Conservation (phyloP, 35 echinoderm and acorn worm genomes). For the Chiridota heheva region DNA sequence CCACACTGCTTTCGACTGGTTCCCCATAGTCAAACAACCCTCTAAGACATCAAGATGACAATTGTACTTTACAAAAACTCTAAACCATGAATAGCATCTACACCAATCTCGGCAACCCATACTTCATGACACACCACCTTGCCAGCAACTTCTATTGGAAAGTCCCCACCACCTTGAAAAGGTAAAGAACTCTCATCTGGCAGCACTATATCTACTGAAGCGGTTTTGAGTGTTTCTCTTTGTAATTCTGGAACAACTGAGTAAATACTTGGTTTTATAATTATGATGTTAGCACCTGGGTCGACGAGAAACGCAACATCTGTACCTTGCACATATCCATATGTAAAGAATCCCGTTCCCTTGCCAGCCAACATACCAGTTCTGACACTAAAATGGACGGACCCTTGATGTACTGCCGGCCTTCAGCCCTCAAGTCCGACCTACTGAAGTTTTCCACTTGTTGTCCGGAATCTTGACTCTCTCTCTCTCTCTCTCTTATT, state of each 20-base stretch:
- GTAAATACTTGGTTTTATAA: neutral
- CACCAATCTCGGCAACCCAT: too few species aligned
- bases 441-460: too few species aligned
- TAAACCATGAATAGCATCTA: too few species aligned
- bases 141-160: too few species aligned
- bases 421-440: slow-evolving; percentile 41
- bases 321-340: slow-evolving; percentile 21
- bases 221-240: slow-evolving; percentile 1
- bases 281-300: slow-evolving; percentile 1
- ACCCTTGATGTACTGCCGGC: slow-evolving; percentile 18
- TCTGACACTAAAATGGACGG: slow-evolving; percentile 24
- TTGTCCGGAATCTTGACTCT: too few species aligned
- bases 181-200: slow-evolving; percentile 16
- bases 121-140: too few species aligned
- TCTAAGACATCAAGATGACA: slow-evolving; percentile 16
- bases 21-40: neutral
- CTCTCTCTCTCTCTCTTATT: too few species aligned
- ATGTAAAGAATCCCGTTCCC: neutral
- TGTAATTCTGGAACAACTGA: neutral
- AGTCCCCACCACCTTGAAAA: neutral
- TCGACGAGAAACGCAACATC: slow-evolving; percentile 5
- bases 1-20: neutral
- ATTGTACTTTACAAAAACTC: slow-evolving; percentile 1
- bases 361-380: too few species aligned
- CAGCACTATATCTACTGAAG: neutral